phyloP scores from a whole-genome alignment of 2,797 vertebrate species.

The Euphonia xanthogaster region DNA sequence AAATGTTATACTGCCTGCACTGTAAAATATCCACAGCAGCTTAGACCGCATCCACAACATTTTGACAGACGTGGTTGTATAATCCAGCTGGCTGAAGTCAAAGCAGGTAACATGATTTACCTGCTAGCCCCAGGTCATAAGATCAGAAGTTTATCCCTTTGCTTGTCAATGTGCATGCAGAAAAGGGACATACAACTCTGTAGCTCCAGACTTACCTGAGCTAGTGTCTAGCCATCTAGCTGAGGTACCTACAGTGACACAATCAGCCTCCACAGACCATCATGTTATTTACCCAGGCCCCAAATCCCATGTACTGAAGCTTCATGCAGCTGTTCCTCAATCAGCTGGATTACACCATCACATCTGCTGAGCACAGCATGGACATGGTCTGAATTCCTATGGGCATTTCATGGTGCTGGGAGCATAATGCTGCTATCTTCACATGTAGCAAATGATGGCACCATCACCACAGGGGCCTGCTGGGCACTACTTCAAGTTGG shows the following conservation, averaged over 20 bases:
- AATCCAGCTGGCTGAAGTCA: not conserved
- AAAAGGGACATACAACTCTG: accelerated
- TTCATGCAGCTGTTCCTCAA: not conserved
- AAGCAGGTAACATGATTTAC: not conserved
- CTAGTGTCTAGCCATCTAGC: not conserved
- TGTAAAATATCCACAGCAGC: not conserved
- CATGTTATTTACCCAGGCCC: not conserved
- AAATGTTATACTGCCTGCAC: not conserved
- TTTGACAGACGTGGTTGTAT: accelerated
- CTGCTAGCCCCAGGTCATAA: not conserved
- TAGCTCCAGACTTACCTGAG: not conserved
- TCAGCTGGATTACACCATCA: not conserved
- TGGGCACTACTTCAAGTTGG: not conserved
- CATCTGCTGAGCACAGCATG: accelerated
- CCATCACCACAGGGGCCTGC: not conserved
- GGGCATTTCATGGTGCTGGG: not conserved
- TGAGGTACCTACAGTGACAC: not conserved
- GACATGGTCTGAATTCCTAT: not conserved
- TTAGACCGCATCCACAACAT: accelerated
- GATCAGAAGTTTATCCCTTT: not conserved
- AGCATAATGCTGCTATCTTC: not conserved
- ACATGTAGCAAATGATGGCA: not conserved
- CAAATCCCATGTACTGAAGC: not conserved
- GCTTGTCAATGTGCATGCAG: not conserved
- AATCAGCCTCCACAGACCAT: not conserved